Percentiles rank a stretch among this genome's conserved stretches.
Conservation (phyloP, 2,797 vertebrate genomes). For the Tenualosa ilisha region DNA sequence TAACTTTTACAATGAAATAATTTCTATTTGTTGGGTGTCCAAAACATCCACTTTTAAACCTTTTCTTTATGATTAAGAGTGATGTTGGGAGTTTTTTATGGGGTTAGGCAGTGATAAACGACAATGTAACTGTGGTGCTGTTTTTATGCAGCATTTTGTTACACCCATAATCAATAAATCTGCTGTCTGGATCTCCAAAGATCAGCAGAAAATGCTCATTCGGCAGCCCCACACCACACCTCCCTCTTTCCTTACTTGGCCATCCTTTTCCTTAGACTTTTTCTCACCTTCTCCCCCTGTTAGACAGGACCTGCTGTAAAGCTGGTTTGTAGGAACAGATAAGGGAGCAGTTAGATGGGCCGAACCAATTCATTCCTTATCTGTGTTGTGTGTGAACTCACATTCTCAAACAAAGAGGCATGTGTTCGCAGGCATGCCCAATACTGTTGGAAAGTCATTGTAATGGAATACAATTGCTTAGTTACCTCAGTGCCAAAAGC, state of each 20-base stretch:
- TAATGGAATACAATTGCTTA: neutral
- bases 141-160: conserved; percentile 27
- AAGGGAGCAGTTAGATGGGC: conserved; percentile 19
- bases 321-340: conserved; percentile 7
- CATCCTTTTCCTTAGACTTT: neutral
- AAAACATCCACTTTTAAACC: conserved; percentile 11
- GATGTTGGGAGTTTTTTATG: neutral
- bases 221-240: neutral
- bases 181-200: conserved; percentile 10
- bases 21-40: neutral
- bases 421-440: neutral
- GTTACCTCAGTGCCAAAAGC: neutral
- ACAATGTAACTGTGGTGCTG: neutral
- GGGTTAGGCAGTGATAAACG: conserved; percentile 26
- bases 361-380: conserved; percentile 10
- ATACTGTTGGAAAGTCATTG: conserved; percentile 3
- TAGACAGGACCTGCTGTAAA: neutral
- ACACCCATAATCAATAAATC: conserved; percentile 25
- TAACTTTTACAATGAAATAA: conserved; percentile 25
- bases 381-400: neutral
- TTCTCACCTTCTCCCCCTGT: conserved; percentile 1
- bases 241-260: neutral
- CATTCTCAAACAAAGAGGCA: neutral
- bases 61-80: conserved; percentile 33
- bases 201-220: neutral